Evolutionary conservation across 2,888 invertebrate genomes (phyloP).

Genomic region (Anthophora plumipes): DNA sequence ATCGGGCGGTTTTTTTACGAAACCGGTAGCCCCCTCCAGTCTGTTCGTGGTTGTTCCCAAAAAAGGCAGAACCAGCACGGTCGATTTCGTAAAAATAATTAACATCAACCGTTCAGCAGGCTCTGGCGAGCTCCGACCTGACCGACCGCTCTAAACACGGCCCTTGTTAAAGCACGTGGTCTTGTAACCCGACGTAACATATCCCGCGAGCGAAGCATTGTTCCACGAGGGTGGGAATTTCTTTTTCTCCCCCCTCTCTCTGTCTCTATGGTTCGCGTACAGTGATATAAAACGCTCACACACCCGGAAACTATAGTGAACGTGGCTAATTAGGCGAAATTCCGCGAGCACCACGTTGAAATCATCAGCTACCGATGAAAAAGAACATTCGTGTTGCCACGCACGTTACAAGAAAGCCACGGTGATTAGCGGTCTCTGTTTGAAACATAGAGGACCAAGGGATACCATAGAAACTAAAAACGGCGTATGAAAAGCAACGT

Average conservation of each 20-base stretch:
- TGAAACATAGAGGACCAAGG: conserved; percentile 17
- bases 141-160: conserved; percentile 76
- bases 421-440: conserved; percentile 63
- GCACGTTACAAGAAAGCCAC: conserved; percentile 56
- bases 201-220: conserved; percentile 74
- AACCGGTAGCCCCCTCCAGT: conserved; percentile 30
- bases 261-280: not conserved
- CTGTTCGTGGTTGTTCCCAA: conserved; percentile 39
- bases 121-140: conserved; percentile 49
- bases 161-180: conserved; percentile 77
- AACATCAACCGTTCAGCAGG: conserved; percentile 63
- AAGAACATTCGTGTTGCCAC: conserved; percentile 51
- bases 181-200: conserved; percentile 76
- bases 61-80: conserved; percentile 59
- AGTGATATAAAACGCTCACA: conserved; percentile 67
- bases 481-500: conserved; percentile 34
- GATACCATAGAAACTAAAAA: conserved; percentile 42
- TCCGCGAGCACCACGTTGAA: conserved; percentile 49
- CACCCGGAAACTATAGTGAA: conserved; percentile 66
- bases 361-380: conserved; percentile 57
- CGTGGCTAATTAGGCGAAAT: conserved; percentile 70
- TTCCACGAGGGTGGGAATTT: conserved; percentile 70
- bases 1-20: conserved; percentile 38
- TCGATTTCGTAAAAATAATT: conserved; percentile 77
- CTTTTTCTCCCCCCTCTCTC: conserved; percentile 27